Percentiles rank a stretch among this genome's conserved stretches.
These are phyloP conservation scores for Tholera decimalis DNA, from an alignment of 2,888 invertebrate genomes.

Conservation along the genomic window DNA sequence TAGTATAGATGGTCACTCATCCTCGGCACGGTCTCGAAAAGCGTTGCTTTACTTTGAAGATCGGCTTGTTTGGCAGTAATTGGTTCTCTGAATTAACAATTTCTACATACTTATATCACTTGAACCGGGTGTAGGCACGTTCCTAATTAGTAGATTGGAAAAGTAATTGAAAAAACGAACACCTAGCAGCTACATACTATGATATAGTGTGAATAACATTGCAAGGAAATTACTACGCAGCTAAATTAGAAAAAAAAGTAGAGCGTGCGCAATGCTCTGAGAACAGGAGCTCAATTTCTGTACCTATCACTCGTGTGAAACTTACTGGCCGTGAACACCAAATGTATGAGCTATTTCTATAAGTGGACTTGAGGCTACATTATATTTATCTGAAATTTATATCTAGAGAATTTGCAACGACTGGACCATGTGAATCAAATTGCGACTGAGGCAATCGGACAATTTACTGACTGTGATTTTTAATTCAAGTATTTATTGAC, in stretches of 20 bases:
- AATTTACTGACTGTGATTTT: background rate
- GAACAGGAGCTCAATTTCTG: slow-evolving; percentile 61
- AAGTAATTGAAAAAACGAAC: background rate
- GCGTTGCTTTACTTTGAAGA: too few species aligned
- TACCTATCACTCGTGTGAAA: slow-evolving; percentile 53
- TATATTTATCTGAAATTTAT: slow-evolving; percentile 47
- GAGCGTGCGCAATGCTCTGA: slow-evolving; percentile 55
- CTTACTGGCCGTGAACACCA: slow-evolving; percentile 56
- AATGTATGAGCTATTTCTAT: slow-evolving; percentile 56
- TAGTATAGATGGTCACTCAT: too few species aligned
- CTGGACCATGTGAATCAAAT: slow-evolving; percentile 12
- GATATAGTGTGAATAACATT: slow-evolving; percentile 33
- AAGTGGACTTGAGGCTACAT: slow-evolving; percentile 29
- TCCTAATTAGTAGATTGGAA: slow-evolving; percentile 6
- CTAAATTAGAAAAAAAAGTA: slow-evolving; percentile 45
- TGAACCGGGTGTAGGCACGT: background rate
- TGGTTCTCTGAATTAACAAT: too few species aligned
- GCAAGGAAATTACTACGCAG: slow-evolving; percentile 41
- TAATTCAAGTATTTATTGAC: too few species aligned
- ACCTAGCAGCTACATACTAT: background rate
- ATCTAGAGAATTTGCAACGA: slow-evolving; percentile 21
- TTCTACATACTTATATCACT: too few species aligned
- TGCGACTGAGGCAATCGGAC: background rate
- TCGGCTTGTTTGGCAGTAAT: too few species aligned
- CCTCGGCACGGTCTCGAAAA: too few species aligned